phyloP scores from a whole-genome alignment of 2,113 vertebrate genomes.

The Dicrurus megarhynchus region DNA sequence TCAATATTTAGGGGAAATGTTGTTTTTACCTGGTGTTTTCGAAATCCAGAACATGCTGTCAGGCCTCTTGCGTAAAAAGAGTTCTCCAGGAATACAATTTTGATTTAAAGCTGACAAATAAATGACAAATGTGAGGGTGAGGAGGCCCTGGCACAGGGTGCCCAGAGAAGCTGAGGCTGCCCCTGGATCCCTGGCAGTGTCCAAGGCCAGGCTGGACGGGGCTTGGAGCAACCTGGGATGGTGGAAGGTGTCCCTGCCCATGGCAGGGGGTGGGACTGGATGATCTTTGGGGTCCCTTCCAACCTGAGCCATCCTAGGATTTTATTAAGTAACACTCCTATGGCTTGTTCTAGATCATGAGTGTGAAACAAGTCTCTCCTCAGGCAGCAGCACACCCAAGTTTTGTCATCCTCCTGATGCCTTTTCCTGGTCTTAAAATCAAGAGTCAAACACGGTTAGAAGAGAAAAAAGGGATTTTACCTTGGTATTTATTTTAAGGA shows the following conservation, averaged over 20 bases:
- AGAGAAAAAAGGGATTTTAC: too few species aligned
- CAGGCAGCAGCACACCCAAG: background rate
- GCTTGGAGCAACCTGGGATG: fast-evolving
- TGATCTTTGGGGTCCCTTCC: too few species aligned
- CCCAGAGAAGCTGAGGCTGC: background rate
- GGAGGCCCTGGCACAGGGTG: fast-evolving
- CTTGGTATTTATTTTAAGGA: too few species aligned
- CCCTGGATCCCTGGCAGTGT: background rate
- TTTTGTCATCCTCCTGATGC: background rate
- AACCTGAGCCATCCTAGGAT: background rate
- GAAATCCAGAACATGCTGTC: background rate
- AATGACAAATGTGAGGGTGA: background rate
- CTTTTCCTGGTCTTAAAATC: too few species aligned
- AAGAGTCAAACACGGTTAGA: too few species aligned
- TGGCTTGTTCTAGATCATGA: background rate
- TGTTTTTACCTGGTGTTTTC: background rate
- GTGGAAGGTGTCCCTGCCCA: background rate
- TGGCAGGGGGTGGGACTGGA: fast-evolving
- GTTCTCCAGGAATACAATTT: background rate
- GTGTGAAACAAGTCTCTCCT: background rate
- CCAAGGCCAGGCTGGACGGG: fast-evolving
- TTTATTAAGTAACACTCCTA: background rate
- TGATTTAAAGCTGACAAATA: background rate
- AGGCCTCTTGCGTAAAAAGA: background rate
- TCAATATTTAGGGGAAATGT: background rate